phyloP scores from a whole-genome alignment of 2,113 vertebrate genomes.

The Megaptera novaeangliae region DNA sequence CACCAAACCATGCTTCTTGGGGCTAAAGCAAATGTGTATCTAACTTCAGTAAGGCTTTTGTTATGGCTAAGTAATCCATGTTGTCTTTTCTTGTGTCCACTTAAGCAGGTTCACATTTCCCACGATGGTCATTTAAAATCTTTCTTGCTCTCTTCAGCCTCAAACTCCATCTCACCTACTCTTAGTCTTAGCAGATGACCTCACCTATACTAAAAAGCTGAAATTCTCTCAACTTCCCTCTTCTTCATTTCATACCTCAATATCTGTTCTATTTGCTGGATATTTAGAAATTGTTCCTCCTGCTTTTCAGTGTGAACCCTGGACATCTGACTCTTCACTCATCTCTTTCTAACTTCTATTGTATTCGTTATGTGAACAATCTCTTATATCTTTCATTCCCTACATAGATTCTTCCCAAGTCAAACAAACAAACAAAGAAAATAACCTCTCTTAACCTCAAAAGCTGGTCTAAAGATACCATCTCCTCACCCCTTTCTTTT shows the following conservation, averaged over 20 bases:
- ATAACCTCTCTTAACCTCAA: neutral
- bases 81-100: neutral
- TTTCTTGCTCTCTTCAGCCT: neutral
- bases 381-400: neutral
- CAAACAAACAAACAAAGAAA: neutral
- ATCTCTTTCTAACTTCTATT: neutral
- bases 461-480: neutral
- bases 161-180: neutral
- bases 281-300: neutral
- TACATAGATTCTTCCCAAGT: neutral
- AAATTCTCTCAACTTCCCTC: neutral
- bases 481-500: neutral
- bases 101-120: neutral
- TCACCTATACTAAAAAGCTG: neutral
- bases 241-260: neutral
- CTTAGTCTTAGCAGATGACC: neutral
- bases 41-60: neutral
- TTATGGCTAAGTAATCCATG: neutral
- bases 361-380: neutral
- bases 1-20: neutral
- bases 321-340: neutral
- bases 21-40: neutral
- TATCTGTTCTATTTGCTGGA: neutral
- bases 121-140: neutral
- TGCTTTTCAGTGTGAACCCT: neutral